Evolutionary conservation across 2,888 invertebrate species (phyloP).

Genomic region (Timema cristinae): DNA sequence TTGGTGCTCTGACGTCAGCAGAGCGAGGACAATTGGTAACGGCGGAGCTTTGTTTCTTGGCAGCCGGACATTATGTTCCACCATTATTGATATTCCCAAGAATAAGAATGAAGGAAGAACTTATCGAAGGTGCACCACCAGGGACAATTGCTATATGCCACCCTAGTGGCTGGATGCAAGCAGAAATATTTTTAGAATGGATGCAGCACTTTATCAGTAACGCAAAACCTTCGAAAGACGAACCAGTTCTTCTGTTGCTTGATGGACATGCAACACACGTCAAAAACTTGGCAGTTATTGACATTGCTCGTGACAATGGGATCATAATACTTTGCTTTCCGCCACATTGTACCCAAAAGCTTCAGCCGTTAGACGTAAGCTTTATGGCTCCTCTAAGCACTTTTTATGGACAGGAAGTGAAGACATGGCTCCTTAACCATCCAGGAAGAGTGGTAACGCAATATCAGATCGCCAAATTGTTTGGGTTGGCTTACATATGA

Average conservation of each 20-base stretch:
- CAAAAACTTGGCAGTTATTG: constrained; percentile 25
- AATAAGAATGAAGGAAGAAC: constrained; percentile 37
- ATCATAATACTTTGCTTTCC: constrained; percentile 20
- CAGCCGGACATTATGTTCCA: constrained; percentile 37
- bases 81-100: constrained; percentile 40
- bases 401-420: neutral
- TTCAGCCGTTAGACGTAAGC: constrained; percentile 23
- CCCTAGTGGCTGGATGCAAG: constrained; percentile 39
- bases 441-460: too few species aligned
- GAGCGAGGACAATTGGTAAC: neutral
- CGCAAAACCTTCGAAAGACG: constrained; percentile 34
- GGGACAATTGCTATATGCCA: constrained; percentile 36
- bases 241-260: constrained; percentile 34
- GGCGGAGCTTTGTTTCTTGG: neutral
- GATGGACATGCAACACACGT: constrained; percentile 30
- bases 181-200: constrained; percentile 39
- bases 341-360: constrained; percentile 20
- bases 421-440: too few species aligned
- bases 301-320: constrained; percentile 22
- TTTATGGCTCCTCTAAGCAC: constrained; percentile 18
- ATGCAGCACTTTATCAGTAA: constrained; percentile 37
- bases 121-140: constrained; percentile 38
- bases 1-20: neutral
- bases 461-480: too few species aligned
- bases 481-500: too few species aligned